phyloP scores from a whole-genome alignment of 2,113 vertebrate genomes.

The Uropsilus gracilis region DNA sequence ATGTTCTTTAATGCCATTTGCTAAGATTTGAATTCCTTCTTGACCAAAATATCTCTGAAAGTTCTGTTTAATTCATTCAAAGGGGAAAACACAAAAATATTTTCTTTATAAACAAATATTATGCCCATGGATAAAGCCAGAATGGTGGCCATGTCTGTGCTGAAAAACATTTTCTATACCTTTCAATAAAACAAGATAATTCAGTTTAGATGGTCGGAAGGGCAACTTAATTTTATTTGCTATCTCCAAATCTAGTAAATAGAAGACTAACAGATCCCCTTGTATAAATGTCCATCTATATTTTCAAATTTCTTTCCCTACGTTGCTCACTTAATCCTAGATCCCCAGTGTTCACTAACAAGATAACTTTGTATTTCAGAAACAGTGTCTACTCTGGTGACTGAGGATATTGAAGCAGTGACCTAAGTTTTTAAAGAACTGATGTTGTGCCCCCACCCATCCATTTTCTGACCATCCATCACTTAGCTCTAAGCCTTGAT shows the following conservation, averaged over 20 bases:
- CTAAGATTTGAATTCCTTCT: constrained; percentile 32
- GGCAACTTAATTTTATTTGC: background rate
- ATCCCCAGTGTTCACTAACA: background rate
- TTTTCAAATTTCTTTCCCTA: background rate
- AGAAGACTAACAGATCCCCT: background rate
- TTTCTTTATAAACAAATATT: background rate
- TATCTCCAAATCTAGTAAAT: background rate
- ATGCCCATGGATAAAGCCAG: background rate
- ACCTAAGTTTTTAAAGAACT: background rate
- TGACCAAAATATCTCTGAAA: constrained; percentile 42
- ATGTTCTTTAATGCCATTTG: constrained; percentile 24
- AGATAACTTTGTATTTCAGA: background rate
- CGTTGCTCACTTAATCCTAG: background rate
- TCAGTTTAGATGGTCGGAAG: background rate
- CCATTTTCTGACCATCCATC: background rate
- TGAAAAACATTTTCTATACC: background rate
- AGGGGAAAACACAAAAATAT: background rate
- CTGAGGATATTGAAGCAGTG: background rate
- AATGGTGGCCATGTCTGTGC: background rate
- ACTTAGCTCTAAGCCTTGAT: background rate
- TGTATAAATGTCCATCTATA: background rate
- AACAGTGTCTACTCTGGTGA: background rate
- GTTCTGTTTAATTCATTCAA: background rate
- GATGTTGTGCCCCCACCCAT: fast-evolving
- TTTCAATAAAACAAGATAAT: background rate